These are phyloP conservation scores for Thryonomys swinderianus DNA, from an alignment of 2,113 vertebrate genomes.

Conservation along the genomic window DNA sequence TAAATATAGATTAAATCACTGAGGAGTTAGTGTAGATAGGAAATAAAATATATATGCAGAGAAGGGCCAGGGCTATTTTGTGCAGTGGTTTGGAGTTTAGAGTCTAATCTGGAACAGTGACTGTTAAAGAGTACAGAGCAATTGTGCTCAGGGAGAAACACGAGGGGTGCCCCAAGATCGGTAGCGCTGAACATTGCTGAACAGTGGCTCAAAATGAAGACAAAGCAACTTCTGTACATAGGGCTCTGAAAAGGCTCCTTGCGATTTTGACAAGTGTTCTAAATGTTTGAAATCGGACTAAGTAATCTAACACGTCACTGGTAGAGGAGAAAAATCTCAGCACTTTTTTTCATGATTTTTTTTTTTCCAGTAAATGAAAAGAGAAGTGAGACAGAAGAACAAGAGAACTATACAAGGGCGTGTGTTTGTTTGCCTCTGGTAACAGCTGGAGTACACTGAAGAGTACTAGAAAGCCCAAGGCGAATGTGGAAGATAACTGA, in stretches of 20 bases:
- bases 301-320: background rate
- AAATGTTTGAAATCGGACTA: background rate
- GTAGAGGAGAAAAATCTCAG: background rate
- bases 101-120: background rate
- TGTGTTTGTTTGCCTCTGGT: background rate
- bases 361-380: background rate
- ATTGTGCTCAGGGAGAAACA: background rate
- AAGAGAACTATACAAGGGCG: background rate
- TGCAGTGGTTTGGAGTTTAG: background rate
- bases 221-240: constrained; percentile 14
- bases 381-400: background rate
- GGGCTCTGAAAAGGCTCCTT: background rate
- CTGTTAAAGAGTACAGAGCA: background rate
- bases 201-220: constrained; percentile 39
- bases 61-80: background rate
- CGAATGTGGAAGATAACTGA: background rate
- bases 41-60: background rate
- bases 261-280: constrained; percentile 36
- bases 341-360: background rate
- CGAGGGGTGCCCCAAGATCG: background rate
- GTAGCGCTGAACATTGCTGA: background rate
- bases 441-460: background rate
- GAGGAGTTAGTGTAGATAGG: background rate
- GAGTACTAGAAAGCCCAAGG: background rate
- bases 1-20: background rate